phyloP scores from a whole-genome alignment of 2,113 vertebrate genomes.

The Myrmecophaga tridactyla region DNA sequence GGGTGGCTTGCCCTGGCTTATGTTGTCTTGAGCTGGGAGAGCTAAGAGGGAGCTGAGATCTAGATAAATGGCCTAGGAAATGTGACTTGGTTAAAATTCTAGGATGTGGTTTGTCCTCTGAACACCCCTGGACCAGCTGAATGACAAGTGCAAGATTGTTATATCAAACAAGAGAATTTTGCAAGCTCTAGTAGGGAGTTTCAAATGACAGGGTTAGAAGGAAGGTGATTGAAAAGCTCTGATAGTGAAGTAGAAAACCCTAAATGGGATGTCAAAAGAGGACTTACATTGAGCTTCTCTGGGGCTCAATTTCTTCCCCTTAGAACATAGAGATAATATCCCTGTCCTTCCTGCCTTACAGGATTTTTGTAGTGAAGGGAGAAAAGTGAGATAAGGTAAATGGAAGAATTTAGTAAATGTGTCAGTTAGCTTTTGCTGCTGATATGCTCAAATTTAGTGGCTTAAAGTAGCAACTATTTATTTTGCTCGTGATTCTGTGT shows the following conservation, averaged over 20 bases:
- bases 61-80: background rate
- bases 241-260: background rate
- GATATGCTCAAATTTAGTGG: no score
- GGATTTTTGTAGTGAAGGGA: no score
- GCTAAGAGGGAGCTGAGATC: background rate
- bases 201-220: background rate
- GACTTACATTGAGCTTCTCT: no score
- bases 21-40: background rate
- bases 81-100: background rate
- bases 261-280: background rate
- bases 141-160: background rate
- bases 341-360: no score
- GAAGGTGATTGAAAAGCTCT: background rate
- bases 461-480: no score
- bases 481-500: no score
- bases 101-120: background rate
- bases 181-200: background rate
- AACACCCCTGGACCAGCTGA: background rate
- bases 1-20: background rate
- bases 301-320: no score
- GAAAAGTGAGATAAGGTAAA: no score
- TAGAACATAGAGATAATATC: no score
- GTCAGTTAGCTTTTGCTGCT: no score
- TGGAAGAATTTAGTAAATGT: no score
- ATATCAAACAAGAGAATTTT: background rate